phyloP scores from a whole-genome alignment of 2,888 invertebrate species.

The Entomobrya multifasciata region DNA sequence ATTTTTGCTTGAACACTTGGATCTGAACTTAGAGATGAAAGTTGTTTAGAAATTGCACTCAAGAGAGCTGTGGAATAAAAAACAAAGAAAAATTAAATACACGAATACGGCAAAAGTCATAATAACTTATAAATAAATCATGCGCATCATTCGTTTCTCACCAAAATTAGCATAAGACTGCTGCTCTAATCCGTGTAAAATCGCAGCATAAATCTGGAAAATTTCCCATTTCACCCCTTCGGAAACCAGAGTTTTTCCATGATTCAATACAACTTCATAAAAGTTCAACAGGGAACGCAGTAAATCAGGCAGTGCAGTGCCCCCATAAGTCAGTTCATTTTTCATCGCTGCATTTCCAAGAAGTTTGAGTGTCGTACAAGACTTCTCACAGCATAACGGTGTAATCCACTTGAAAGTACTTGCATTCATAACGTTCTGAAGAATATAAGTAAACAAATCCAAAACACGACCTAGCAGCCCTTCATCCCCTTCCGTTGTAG shows the following conservation, averaged over 20 bases:
- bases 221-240: slow-evolving; percentile 67
- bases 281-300: slow-evolving; percentile 74
- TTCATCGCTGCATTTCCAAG: slow-evolving; percentile 59
- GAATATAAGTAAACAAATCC: slow-evolving; percentile 73
- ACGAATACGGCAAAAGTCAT: too few relatives aligned
- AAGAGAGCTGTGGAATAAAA: slow-evolving; percentile 27
- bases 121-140: neutral
- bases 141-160: neutral
- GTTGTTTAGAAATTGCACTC: slow-evolving; percentile 7
- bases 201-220: slow-evolving; percentile 65
- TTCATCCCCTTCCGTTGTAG: slow-evolving; percentile 86
- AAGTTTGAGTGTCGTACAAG: slow-evolving; percentile 71
- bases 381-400: slow-evolving; percentile 74
- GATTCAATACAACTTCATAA: slow-evolving; percentile 67
- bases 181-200: slow-evolving; percentile 69
- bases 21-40: slow-evolving; percentile 15
- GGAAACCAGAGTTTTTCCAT: slow-evolving; percentile 17
- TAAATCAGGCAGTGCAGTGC: slow-evolving; percentile 73
- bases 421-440: slow-evolving; percentile 61
- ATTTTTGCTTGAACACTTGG: slow-evolving; percentile 23
- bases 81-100: neutral
- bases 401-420: slow-evolving; percentile 72
- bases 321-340: slow-evolving; percentile 57
- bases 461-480: slow-evolving; percentile 84
- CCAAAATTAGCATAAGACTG: slow-evolving; percentile 64